Base-by-base conservation (phyloP, 92 coral and sea anemone genomes). In the Epizoanthus scotinus region DNA sequence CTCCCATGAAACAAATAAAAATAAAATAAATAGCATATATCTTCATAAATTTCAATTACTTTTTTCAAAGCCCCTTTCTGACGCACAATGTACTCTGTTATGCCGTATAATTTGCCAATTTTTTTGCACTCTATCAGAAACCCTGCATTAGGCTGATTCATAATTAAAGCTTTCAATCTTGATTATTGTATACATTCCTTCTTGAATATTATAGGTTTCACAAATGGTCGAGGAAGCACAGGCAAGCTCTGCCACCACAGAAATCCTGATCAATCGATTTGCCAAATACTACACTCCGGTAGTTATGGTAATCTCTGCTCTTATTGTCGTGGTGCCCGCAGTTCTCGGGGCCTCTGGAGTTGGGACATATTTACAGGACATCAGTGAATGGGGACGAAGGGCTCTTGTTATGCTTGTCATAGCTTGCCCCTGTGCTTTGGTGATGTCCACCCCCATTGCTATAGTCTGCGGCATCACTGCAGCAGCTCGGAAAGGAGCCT, bases 381-480 rank as follows among this genome's bases (percentile, higher is more conserved):
- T 89, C 13, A 90, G 69, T 28, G 87, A 82, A 27, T 96, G 99
- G 99, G 98, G 97, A 8, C 77, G 72, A 57, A 84, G 94, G 74
- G 99, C 99, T 20, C 84, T 96, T 31, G 94, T 93, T 19, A 83
- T 96, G 44, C 86, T 96, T 50, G 99, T 96, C 79, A 92, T 89
- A 34, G 98, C 99, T 3, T 96, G 99, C 73, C 99, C 99, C 85
- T 96, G 99, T 82, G 99, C 99, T 4, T 85, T 96, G 20, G 94
- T 96, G 55, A 96, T 96, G 99, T 89, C 99, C 91, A 87, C 99
- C 90, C 99, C 99, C 72, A 96, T 92, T 81, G 99, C 95, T 66
- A 92, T 96, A 28, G 95, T 96, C 2, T 91, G 98, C 80, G 90
- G 97, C 31, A 96, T 96, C 71, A 93, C 93, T 82, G 93, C 96